Conservation (phyloP, 2,888 invertebrate genomes). For the Dynastes hyllus region DNA sequence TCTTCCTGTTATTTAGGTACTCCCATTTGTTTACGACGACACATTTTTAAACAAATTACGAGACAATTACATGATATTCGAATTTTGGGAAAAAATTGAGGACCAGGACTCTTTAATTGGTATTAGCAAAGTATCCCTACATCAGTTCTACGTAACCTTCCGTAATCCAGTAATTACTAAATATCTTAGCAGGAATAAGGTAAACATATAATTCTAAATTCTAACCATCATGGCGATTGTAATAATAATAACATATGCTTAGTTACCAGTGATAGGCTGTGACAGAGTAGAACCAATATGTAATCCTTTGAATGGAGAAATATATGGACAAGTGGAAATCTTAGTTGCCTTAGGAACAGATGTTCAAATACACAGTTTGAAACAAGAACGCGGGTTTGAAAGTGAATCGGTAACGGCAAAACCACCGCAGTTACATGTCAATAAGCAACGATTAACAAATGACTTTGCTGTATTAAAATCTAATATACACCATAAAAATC, state of each 20-base stretch:
- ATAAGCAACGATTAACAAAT: background rate
- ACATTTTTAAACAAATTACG: slow-evolving; percentile 74
- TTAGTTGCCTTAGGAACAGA: slow-evolving; percentile 77
- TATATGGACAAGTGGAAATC: slow-evolving; percentile 74
- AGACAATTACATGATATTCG: slow-evolving; percentile 74
- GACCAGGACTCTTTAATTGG: slow-evolving; percentile 71
- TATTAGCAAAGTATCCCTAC: slow-evolving; percentile 74
- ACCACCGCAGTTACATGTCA: slow-evolving; percentile 50
- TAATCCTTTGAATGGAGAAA: slow-evolving; percentile 69
- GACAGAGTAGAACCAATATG: slow-evolving; percentile 76
- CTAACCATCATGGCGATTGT: background rate
- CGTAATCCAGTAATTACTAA: slow-evolving; percentile 74
- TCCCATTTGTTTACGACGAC: slow-evolving; percentile 74
- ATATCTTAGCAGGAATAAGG: slow-evolving; percentile 74
- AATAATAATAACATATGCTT: background rate
- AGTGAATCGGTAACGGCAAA: slow-evolving; percentile 62
- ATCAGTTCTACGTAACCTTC: slow-evolving; percentile 77
- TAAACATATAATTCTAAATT: slow-evolving; percentile 60
- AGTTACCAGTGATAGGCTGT: slow-evolving; percentile 76
- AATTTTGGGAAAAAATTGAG: slow-evolving; percentile 72
- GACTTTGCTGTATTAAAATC: background rate
- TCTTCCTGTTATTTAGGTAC: slow-evolving; percentile 66
- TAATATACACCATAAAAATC: background rate
- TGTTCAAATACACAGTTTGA: slow-evolving; percentile 75
- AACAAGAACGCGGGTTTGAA: slow-evolving; percentile 69